A percentile compares a stretch with the other conserved stretches of the same genome.
phyloP scores from a whole-genome alignment of 2,888 invertebrate genomes.

The Eudasyphora cyanicolor region DNA sequence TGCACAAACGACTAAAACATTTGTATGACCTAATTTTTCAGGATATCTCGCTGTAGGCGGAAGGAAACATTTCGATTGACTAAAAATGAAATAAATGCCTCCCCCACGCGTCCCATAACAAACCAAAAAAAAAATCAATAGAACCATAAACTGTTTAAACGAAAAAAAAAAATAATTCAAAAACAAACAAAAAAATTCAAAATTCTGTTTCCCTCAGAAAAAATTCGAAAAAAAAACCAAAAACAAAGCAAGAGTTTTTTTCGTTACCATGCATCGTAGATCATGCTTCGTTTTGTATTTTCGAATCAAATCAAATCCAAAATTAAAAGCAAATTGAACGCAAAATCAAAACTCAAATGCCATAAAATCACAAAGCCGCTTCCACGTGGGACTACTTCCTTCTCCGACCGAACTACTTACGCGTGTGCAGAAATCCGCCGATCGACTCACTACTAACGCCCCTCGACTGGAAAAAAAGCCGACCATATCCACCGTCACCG shows the following conservation, averaged over 20 bases:
- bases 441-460: conserved; percentile 26
- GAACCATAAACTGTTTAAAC: not conserved
- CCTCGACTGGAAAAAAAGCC: not conserved
- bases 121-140: not conserved
- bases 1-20: conserved; percentile 80
- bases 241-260: conserved; percentile 59
- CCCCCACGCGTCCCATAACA: conserved; percentile 27
- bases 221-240: no score
- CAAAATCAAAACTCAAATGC: not conserved
- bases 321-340: no score
- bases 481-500: not conserved
- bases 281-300: not conserved
- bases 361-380: not conserved
- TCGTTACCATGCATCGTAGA: conserved; percentile 16
- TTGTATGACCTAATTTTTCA: conserved; percentile 80
- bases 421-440: conserved; percentile 20
- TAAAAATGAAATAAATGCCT: conserved; percentile 64
- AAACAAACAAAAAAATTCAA: conserved; percentile 2
- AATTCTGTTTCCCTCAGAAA: conserved; percentile 10
- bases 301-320: not conserved
- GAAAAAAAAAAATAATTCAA: conserved; percentile 32
- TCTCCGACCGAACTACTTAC: not conserved
- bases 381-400: conserved; percentile 2
- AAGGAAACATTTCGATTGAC: conserved; percentile 76
- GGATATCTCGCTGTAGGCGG: conserved; percentile 80